Evolutionary conservation across 2,113 vertebrate genomes (phyloP).

Genomic region (Equus quagga): DNA sequence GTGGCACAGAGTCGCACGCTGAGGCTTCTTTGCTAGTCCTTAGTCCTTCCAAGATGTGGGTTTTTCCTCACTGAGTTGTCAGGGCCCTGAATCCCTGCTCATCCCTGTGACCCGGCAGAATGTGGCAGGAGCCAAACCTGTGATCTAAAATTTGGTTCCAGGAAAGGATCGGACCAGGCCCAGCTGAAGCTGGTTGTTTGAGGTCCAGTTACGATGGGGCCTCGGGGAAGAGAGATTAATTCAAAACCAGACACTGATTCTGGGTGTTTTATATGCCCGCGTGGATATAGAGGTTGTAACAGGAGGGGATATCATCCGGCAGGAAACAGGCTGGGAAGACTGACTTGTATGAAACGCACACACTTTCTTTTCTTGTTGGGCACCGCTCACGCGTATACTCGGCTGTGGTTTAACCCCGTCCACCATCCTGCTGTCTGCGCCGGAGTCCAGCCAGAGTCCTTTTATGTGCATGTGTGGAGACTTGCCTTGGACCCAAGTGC

Average conservation of each 20-base stretch:
- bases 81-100: neutral
- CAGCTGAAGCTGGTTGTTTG: neutral
- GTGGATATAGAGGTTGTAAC: fast-evolving
- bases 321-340: neutral
- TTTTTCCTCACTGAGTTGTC: too few relatives aligned
- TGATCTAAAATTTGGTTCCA: neutral
- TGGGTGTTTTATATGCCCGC: neutral
- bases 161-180: neutral
- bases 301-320: fast-evolving
- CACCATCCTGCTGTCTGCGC: fast-evolving
- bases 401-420: too few relatives aligned
- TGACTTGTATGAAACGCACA: fast-evolving
- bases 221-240: neutral
- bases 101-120: fast-evolving
- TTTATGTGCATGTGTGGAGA: too few relatives aligned
- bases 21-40: neutral
- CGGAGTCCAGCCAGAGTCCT: neutral
- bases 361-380: too few relatives aligned
- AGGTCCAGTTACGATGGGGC: fast-evolving
- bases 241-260: neutral
- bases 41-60: neutral
- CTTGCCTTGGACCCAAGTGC: too few relatives aligned
- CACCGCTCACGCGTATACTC: fast-evolving
- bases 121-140: fast-evolving
- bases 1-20: fast-evolving